These are phyloP conservation scores for Leptatherina wallacei DNA, from an alignment of 2,797 vertebrate genomes.

Conservation along the genomic window DNA sequence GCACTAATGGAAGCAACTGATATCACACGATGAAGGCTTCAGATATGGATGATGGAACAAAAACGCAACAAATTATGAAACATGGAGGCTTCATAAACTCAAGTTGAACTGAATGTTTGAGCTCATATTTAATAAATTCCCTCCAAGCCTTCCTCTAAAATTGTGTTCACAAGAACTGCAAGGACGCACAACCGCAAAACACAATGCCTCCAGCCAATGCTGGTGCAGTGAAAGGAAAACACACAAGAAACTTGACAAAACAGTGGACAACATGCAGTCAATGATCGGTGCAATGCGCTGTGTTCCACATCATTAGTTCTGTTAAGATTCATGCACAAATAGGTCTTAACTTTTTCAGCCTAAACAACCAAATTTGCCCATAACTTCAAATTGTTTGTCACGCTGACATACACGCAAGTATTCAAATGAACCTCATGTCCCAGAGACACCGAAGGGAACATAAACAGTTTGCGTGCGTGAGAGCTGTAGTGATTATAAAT, in stretches of 20 bases:
- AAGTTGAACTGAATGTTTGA: not conserved
- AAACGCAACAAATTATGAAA: not conserved
- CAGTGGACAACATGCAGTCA: not conserved
- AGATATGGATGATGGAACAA: not conserved
- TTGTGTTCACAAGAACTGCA: not conserved
- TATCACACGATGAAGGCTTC: not conserved
- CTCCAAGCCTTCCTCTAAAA: too few relatives aligned
- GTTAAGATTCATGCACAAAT: not conserved
- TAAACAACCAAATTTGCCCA: not conserved
- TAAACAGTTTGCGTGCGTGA: slow-evolving; percentile 11
- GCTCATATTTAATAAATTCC: not conserved
- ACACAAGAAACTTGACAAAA: not conserved
- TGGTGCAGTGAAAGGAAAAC: not conserved
- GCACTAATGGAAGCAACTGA: not conserved
- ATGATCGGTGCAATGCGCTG: not conserved
- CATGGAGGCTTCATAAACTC: not conserved
- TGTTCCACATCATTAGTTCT: not conserved
- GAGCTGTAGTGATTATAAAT: slow-evolving; percentile 17
- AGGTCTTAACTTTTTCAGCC: not conserved
- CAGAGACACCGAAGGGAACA: not conserved
- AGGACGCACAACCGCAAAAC: not conserved
- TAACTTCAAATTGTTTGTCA: not conserved
- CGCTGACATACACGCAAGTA: slow-evolving; percentile 15
- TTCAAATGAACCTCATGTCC: slow-evolving; percentile 6
- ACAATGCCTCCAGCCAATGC: not conserved